These are phyloP conservation scores for Ips nitidus DNA, from an alignment of 1,140 invertebrate species.

Conservation along the genomic window DNA sequence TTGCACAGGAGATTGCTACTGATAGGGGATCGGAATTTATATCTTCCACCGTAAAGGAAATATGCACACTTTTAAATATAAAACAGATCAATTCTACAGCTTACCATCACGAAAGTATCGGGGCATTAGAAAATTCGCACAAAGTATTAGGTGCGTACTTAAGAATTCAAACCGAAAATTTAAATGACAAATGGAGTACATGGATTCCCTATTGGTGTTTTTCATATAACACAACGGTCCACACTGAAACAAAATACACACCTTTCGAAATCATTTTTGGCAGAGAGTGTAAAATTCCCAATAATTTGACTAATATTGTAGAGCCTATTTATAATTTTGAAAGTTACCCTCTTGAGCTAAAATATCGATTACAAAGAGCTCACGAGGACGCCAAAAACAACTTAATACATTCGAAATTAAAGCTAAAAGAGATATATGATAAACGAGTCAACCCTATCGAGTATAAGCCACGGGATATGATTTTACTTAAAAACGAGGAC, in stretches of 20 bases:
- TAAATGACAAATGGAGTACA: constrained; percentile 43
- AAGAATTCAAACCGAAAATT: constrained; percentile 44
- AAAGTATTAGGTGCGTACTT: constrained; percentile 51
- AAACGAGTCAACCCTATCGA: constrained; percentile 5
- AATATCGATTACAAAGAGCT: constrained; percentile 17
- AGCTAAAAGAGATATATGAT: constrained; percentile 16
- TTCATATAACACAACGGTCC: constrained; percentile 48
- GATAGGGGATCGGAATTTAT: constrained; percentile 47
- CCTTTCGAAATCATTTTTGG: constrained; percentile 45
- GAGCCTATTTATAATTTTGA: constrained; percentile 29
- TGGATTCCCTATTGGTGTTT: constrained; percentile 50
- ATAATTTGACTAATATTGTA: constrained; percentile 29
- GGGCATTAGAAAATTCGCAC: constrained; percentile 49
- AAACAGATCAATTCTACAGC: constrained; percentile 39
- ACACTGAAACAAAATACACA: constrained; percentile 41
- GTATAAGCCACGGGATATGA: no score
- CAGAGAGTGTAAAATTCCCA: constrained; percentile 26
- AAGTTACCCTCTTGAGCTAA: constrained; percentile 4
- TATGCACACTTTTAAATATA: constrained; percentile 43
- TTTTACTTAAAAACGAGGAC: no score
- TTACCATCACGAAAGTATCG: constrained; percentile 47
- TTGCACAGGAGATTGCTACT: constrained; percentile 38
- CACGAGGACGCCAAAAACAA: constrained; percentile 10
- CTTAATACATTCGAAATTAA: constrained; percentile 12
- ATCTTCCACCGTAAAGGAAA: constrained; percentile 43